Evolutionary conservation across 1,140 invertebrate species (phyloP), one percentile per base, ranked within the genome.

Genomic region (Drosophila chauvacae): DNA sequence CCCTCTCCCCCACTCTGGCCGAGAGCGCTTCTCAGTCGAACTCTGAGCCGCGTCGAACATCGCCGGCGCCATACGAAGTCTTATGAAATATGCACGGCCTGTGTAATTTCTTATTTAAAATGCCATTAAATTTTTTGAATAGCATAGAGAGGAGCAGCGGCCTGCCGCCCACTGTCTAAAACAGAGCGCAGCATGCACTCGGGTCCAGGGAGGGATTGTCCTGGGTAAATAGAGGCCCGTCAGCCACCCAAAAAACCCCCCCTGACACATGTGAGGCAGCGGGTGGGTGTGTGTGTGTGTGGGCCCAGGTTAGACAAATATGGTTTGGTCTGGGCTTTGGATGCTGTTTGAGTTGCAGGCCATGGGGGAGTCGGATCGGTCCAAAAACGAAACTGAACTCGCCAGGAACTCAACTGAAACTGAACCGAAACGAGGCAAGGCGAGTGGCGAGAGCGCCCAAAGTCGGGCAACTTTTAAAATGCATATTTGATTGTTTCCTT

Each of bases 91-190:
- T 92, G 87, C 85, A 92, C 70, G 80, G 71, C 73, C 81, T 85
- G 82, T 82, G 90, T 91, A 91, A 92, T 92, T 92, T 91, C 91
- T 92, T 92, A 92, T 92, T 92, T 92, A 92, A 92, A 92, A 92
- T 92, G 91, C 91, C 90, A 92, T 92, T 92, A 92, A 92, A 92
- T 92, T 92, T 92, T 92, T 92, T 92, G 85, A 92, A 92, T 92
- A 91, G 90, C 84, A 83, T 78, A 88, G 85, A 88, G 66, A 70
- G 53, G 42, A 47, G 44, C 26, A 51, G 59, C 48, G 51, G 30
- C 50, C 30, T 16, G 20, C 62, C 73, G 72, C 55, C 62, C 55
- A 77, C 63, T 77, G 74, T 79, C 75, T 88, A 82, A 82, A 87
- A 88, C 87, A 90, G 85, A 90, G 84, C 84, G 81, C 80, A 84